Evolutionary conservation across 1,140 invertebrate species (phyloP), one percentile per base, ranked within the genome.

Genomic region (Drosophila watanabei): DNA sequence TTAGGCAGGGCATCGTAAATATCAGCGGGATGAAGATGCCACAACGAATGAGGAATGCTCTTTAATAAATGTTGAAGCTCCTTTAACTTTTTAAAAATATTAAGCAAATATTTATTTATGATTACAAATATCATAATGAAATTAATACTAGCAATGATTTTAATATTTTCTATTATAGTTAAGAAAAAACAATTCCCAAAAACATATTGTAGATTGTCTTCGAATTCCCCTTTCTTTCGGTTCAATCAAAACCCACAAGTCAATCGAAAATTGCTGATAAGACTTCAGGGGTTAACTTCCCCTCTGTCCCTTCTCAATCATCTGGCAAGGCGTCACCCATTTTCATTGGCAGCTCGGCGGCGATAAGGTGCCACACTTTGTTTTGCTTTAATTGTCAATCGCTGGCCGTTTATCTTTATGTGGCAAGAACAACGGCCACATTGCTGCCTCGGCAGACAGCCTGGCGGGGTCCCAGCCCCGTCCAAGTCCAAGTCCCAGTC

Each of bases 301-400:
- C 33, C 24, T 45, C 16, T 8, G 18, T 75, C 35, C 14, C 62
- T 68, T 39, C 62, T 60, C 72, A 77, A 64, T 69, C 66, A 68
- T 78, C 63, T 80, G 18, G 41, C 60, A 24, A 37, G 41, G 59
- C 60, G 20, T 60, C 58, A 33, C 30, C 65, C 69, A 57, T 66
- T 57, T 60, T 58, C 54, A 79, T 68, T 79, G 63, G 65, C 71
- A 88, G 62, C 72, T 79, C 54, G 61, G 41, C 41, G 63, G 69
- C 64, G 71, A 73, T 89, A 79, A 72, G 73, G 78, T 81, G 80
- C 69, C 85, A 81, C 84, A 89, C 85, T 85, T 65, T 79, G 81
- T 66, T 73, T 76, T 89, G 63, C 57, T 80, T 90, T 89, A 90
- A 90, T 89, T 89, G 86, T 90, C 81, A 90, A 90, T 90, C 49